These are phyloP conservation scores for Cynodonichthys magdalenae DNA, from an alignment of 2,797 vertebrate genomes.

Conservation along the genomic window DNA sequence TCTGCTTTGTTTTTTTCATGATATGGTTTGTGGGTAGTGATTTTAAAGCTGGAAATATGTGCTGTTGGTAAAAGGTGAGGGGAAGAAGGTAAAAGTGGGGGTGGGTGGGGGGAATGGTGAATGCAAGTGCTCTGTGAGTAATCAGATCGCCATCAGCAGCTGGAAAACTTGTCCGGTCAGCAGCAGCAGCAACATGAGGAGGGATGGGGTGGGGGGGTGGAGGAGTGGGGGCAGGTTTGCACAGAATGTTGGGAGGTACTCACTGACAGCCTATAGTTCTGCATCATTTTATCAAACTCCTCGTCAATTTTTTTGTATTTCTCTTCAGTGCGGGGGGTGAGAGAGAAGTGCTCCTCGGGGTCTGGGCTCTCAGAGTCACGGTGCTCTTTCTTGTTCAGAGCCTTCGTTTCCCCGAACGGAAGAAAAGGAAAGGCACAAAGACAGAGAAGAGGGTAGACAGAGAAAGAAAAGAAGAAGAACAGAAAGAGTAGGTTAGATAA, in stretches of 20 bases:
- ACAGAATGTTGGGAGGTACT: conserved; percentile 83
- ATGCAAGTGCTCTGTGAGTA: conserved; percentile 78
- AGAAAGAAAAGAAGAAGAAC: conserved; percentile 61
- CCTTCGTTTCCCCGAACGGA: conserved; percentile 81
- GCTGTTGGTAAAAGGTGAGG: conserved; percentile 53
- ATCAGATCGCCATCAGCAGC: conserved; percentile 62
- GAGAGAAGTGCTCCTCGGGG: conserved; percentile 94
- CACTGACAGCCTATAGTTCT: conserved; percentile 99
- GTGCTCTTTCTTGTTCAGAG: conserved; percentile 99
- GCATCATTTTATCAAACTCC: conserved; percentile 99
- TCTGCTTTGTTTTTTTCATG: conserved; percentile 13
- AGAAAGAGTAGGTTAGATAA: conserved; percentile 71
- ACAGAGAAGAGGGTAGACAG: conserved; percentile 44
- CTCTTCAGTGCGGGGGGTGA: conserved; percentile 98
- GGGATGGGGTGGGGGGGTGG: conserved; percentile 29
- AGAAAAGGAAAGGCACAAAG: conserved; percentile 39
- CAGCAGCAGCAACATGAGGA: conserved; percentile 57
- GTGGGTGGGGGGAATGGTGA: conserved; percentile 47
- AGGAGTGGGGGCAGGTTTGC: conserved; percentile 51
- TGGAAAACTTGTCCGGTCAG: conserved; percentile 45
- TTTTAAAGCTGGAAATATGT: conserved; percentile 46
- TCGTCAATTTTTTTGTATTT: conserved; percentile 99
- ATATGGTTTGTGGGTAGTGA: conserved; percentile 49
- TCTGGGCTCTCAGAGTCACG: conserved; percentile 97
- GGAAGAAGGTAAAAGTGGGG: conserved; percentile 42